Conservation (phyloP, 2,113 vertebrate genomes). For the Spea bombifrons region DNA sequence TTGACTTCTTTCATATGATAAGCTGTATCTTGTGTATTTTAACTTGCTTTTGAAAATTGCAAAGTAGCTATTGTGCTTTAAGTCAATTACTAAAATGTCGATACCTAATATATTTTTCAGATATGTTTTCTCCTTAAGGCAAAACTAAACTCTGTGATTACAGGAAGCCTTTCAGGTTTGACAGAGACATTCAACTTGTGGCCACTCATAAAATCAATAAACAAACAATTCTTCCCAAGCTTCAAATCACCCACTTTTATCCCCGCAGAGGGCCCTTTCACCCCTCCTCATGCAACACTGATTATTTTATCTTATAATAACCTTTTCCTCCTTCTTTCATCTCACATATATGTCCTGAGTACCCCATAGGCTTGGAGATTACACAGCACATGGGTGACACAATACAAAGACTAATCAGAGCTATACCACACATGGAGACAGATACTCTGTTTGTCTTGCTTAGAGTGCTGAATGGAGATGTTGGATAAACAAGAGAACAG, state of each 20-base stretch:
- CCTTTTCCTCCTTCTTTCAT: not conserved
- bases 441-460: not conserved
- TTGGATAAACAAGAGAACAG: slow-evolving; percentile 3
- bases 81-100: too few species aligned
- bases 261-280: not conserved
- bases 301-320: not conserved
- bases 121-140: too few species aligned
- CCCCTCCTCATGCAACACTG: not conserved
- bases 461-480: not conserved
- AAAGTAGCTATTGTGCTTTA: too few species aligned
- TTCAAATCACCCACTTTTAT: not conserved
- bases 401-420: not conserved
- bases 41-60: too few species aligned
- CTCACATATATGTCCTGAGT: not conserved
- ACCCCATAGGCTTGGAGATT: not conserved
- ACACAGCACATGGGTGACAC: not conserved
- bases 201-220: not conserved
- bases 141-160: too few species aligned
- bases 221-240: slow-evolving; percentile 12
- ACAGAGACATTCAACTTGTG: not conserved
- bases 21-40: too few species aligned
- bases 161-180: too few species aligned
- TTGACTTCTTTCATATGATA: too few species aligned
- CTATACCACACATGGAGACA: not conserved
- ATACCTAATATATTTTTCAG: too few species aligned